Percentiles rank a stretch among this genome's conserved stretches.
phyloP scores from a whole-genome alignment of 1,140 invertebrate genomes.

The Saxidomus purpurata region DNA sequence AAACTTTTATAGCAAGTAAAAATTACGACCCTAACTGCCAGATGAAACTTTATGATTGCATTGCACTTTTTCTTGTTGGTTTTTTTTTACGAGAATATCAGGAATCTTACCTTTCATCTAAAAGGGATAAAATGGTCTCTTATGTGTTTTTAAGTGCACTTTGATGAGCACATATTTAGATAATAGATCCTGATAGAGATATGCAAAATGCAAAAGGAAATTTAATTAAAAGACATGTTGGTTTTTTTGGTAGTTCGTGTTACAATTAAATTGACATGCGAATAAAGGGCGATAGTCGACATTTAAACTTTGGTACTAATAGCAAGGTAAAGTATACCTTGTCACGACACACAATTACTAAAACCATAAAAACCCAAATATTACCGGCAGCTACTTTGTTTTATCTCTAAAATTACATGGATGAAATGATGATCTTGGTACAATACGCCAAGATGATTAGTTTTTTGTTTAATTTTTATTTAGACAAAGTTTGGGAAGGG shows the following conservation, averaged over 20 bases:
- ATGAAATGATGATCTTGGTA: neutral
- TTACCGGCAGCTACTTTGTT: neutral
- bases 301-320: neutral
- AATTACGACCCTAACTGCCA: too few species aligned
- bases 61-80: too few species aligned
- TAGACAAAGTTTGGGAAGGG: neutral
- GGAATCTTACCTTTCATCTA: too few species aligned
- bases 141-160: neutral
- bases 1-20: too few species aligned
- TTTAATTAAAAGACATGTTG: neutral
- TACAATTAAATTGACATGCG: conserved; percentile 20
- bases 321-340: neutral
- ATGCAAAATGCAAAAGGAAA: neutral
- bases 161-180: neutral
- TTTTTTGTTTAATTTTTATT: too few species aligned
- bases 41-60: too few species aligned
- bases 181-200: neutral
- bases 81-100: too few species aligned
- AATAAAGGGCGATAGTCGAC: neutral
- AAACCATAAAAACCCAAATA: neutral
- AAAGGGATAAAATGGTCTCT: neutral
- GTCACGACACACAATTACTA: conserved; percentile 1
- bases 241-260: neutral
- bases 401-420: neutral
- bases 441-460: too few species aligned